phyloP scores from a whole-genome alignment of 2,113 vertebrate genomes.

The Clarias magur region DNA sequence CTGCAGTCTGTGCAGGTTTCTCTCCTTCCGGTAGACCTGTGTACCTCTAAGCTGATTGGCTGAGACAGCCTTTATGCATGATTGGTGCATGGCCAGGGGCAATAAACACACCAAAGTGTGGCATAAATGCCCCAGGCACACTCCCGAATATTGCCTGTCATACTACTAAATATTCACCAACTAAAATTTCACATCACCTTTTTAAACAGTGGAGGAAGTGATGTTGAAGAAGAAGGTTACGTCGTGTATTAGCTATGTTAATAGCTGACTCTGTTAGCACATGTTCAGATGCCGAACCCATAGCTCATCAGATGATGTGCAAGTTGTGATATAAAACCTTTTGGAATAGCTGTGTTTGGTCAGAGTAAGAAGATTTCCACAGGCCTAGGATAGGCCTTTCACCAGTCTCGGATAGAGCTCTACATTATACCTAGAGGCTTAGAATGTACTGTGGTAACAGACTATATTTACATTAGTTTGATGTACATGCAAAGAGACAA shows the following conservation, averaged over 20 bases:
- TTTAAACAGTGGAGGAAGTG: background rate
- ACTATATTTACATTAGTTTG: background rate
- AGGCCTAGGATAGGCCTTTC: slow-evolving; percentile 8
- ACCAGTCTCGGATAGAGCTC: slow-evolving; percentile 16
- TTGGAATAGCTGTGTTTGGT: background rate
- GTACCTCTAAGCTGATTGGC: slow-evolving; percentile 64
- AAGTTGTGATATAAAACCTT: background rate
- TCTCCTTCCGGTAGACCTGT: slow-evolving; percentile 47
- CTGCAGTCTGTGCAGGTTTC: slow-evolving; percentile 67
- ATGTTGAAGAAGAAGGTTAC: background rate
- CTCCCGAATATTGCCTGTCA: slow-evolving; percentile 51
- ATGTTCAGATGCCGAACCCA: slow-evolving; percentile 35
- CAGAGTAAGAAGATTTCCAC: slow-evolving; percentile 5
- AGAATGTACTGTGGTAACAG: slow-evolving; percentile 12
- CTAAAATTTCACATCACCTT: slow-evolving; percentile 7
- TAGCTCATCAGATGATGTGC: slow-evolving; percentile 18
- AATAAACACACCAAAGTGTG: slow-evolving; percentile 56
- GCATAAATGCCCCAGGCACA: slow-evolving; percentile 61
- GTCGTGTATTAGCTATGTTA: slow-evolving; percentile 37
- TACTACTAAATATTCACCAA: slow-evolving; percentile 51
- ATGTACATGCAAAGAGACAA: background rate
- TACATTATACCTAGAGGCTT: background rate
- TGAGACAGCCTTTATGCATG: slow-evolving; percentile 58
- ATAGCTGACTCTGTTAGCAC: slow-evolving; percentile 6
- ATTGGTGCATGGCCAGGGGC: slow-evolving; percentile 62